Base-by-base conservation (phyloP, 2,888 invertebrate genomes). In the Acronicta aceris region DNA sequence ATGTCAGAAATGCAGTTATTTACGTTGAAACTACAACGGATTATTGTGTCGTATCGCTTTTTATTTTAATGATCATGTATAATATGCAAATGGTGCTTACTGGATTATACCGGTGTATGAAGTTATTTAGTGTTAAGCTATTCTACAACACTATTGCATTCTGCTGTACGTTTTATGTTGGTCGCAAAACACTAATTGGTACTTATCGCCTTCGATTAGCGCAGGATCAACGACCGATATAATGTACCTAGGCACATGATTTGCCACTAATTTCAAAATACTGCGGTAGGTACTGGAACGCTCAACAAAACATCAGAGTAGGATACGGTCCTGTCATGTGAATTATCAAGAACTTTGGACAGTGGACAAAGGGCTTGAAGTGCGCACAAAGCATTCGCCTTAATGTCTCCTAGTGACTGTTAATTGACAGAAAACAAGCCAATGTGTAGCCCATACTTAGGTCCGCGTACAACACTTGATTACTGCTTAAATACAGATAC, bases 1-100 rank as follows among this genome's bases (percentile, higher is more conserved):
- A 73, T 78, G 73, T 75, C 76, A 80, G 68, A 76, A 76, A 79
- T 76, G 73, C 78, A 81, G 71, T 75, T 80, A 81, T 76, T 76
- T 73, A 68, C 71, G 65, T 61, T 33, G 61, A 61, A 68, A 63
- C 38, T 54, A 66, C 67, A 66, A 71, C 61, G 56, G 71, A 71
- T 61, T 51, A 71, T 57, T 66, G 53, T 71, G 42, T 53, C 21
- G 36, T 65, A 57, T 61, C 16, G 40, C 40, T 57, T 65, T 33
- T 53, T 59, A 70, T 43, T 59, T 33, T 38, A 17, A 16, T 41
- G n/a, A 38, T 36, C 10, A 45, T 42, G 21, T 27, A 21, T 42
- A 45, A 52, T 46, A 52, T n/a, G 16, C 0, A 2, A 3, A 30
- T 51, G n/a, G 38, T 64, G 7, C 10, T 43, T 38, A 45, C 8